These are phyloP conservation scores for Poecilobothrus nobilitatus DNA, from an alignment of 2,888 invertebrate genomes.

Conservation along the genomic window DNA sequence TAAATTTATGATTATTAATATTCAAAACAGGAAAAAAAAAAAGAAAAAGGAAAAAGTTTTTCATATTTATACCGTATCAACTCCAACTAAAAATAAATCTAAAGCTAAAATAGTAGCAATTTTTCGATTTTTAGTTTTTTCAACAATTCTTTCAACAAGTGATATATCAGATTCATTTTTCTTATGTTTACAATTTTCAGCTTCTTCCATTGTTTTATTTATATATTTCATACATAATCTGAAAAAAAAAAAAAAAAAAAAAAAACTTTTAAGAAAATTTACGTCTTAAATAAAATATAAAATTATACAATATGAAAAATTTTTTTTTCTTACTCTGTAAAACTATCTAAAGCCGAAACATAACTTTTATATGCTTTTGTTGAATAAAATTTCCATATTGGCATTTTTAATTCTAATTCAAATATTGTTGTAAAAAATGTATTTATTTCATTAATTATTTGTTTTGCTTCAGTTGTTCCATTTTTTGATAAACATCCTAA, in stretches of 20 bases:
- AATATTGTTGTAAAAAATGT: slow-evolving; percentile 70
- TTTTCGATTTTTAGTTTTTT: slow-evolving; percentile 50
- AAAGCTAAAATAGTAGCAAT: slow-evolving; percentile 63
- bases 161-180: slow-evolving; percentile 47
- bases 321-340: slow-evolving; percentile 52
- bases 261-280: slow-evolving; percentile 11
- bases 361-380: slow-evolving; percentile 64
- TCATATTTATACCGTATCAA: slow-evolving; percentile 62
- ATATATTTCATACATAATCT: slow-evolving; percentile 54
- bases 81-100: slow-evolving; percentile 70
- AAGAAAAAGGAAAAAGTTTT: no score
- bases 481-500: slow-evolving; percentile 61
- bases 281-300: background rate
- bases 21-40: no score
- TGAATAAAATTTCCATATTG: slow-evolving; percentile 64
- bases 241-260: slow-evolving; percentile 5
- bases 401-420: slow-evolving; percentile 63
- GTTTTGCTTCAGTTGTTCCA: slow-evolving; percentile 57
- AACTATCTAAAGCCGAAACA: slow-evolving; percentile 61
- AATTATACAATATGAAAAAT: background rate
- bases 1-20: no score
- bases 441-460: slow-evolving; percentile 69
- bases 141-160: slow-evolving; percentile 50
- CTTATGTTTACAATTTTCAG: slow-evolving; percentile 32
- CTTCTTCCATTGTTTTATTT: slow-evolving; percentile 47